Percentiles rank a stretch among this genome's conserved stretches.
phyloP scores from a whole-genome alignment of 1,140 invertebrate species.

The Rhopalosiphum maidis region DNA sequence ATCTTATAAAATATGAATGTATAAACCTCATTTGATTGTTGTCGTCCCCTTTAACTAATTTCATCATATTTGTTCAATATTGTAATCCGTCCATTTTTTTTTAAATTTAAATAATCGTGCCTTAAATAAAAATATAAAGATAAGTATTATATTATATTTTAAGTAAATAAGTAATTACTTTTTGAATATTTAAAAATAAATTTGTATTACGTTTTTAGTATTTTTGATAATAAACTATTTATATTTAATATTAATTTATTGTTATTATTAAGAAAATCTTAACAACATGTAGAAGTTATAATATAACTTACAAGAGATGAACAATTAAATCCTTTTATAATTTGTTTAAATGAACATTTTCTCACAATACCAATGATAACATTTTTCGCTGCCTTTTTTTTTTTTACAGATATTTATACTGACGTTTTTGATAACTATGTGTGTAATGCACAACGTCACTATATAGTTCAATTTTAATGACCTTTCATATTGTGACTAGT shows the following conservation, averaged over 20 bases:
- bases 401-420: not conserved
- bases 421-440: not conserved
- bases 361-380: not conserved
- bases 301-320: not conserved
- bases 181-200: not conserved
- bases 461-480: not conserved
- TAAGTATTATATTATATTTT: not conserved
- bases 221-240: slow-evolving; percentile 29
- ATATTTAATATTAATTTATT: slow-evolving; percentile 40
- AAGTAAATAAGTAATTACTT: not conserved
- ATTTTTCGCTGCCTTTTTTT: not conserved
- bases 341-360: not conserved
- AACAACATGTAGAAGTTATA: not conserved
- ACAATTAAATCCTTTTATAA: not conserved
- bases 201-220: not conserved
- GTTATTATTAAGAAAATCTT: not conserved
- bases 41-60: not conserved
- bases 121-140: not conserved
- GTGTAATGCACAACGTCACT: not conserved
- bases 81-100: slow-evolving; percentile 53
- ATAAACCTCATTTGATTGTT: not conserved
- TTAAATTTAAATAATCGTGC: not conserved
- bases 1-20: no score
- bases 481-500: not conserved
- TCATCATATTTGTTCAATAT: slow-evolving; percentile 3